Evolutionary conservation across 2,113 vertebrate genomes (phyloP).

Genomic region (Apodemus speciosus): DNA sequence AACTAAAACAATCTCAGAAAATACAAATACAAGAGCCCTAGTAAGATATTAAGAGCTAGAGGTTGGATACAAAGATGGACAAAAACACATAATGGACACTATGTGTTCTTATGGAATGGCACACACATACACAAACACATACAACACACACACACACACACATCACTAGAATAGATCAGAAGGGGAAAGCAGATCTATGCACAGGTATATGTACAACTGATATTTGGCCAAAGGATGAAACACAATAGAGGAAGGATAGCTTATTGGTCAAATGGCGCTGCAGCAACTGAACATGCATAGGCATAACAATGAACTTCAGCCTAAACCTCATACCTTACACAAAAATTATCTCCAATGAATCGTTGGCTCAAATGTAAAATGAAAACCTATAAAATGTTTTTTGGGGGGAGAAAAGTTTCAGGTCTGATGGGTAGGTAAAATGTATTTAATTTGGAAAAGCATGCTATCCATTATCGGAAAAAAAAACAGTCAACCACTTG

Average conservation of each 20-base stretch:
- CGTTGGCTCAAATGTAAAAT: slow-evolving; percentile 18
- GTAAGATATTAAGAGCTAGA: background rate
- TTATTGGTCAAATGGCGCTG: slow-evolving; percentile 3
- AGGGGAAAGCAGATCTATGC: background rate
- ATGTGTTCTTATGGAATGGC: background rate
- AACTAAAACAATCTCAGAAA: slow-evolving; percentile 30
- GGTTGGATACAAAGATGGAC: background rate
- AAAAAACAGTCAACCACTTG: background rate
- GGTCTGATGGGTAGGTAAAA: background rate
- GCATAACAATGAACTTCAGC: background rate
- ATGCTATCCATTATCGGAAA: slow-evolving; percentile 27
- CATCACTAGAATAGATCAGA: background rate
- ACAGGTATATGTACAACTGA: background rate
- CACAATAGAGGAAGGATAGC: background rate
- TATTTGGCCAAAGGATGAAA: slow-evolving; percentile 7
- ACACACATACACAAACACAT: background rate
- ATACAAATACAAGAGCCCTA: background rate
- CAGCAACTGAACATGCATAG: background rate
- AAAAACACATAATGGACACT: background rate
- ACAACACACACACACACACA: background rate
- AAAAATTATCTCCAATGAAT: slow-evolving; percentile 17
- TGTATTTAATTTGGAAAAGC: slow-evolving; percentile 54
- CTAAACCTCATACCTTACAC: slow-evolving; percentile 26
- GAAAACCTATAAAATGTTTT: background rate
- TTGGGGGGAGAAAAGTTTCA: background rate